Evolutionary conservation across 2,888 invertebrate species (phyloP), one percentile per base, ranked within the genome.

Genomic region (Euzophera pinguis): DNA sequence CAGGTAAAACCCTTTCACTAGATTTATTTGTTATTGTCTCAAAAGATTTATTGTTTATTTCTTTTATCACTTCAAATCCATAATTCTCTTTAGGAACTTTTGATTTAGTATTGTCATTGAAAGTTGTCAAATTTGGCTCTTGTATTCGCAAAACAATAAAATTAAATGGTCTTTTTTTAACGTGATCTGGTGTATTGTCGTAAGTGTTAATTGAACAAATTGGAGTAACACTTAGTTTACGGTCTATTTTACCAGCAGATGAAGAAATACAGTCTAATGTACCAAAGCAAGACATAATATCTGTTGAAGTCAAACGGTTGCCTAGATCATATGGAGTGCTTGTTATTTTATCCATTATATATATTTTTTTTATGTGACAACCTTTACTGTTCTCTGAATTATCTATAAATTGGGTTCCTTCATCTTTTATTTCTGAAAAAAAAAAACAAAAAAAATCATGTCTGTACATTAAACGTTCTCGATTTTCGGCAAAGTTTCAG

Each of bases 201-300:
- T 66, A 57, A n/a, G 75, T 77, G 53, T 74, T 64, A 4, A 82
- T 61, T 8, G 78, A 78, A 58, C 72, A 78, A 55, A 82, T 68
- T 9, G 82, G 78, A 9, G 78, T 69, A 35, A 78, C 34, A 49
- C 71, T 75, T 32, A 81, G 61, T 55, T 63, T 75, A 16, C 59
- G 62, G 53, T 55, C 65, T 1, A 58, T 54, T n/a, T 53, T 55
- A 3, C 35, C 22, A 22, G 35, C 51, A 22, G 12, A 6, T 12
- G 43, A 37, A 9, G 51, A 27, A 1, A 35, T 13, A 9, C 35
- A 12, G 13, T 51, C 51, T 14, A 35, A 10, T 16, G 43, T 32
- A 29, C 16, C n/a, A 3, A n/a, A 14, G 12, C 14, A 50, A 32
- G 41, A 34, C 7, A 12, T 16, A 1, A 34, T 17, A 10, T 50